These are phyloP conservation scores for Staurois parvus DNA, from an alignment of 2,797 vertebrate species.

Conservation along the genomic window DNA sequence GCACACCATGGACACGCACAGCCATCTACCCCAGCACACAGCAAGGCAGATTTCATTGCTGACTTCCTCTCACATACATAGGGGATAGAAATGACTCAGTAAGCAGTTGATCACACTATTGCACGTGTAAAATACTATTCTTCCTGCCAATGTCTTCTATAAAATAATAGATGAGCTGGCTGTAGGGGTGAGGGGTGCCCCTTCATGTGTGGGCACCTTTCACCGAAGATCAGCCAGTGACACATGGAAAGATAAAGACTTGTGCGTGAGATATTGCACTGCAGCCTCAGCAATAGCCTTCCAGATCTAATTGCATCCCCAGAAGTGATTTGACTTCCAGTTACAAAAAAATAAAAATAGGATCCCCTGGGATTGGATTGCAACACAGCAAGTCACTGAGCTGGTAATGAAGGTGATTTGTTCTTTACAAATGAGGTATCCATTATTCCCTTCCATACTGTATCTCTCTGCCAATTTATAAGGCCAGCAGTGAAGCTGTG, in stretches of 20 bases:
- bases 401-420: conserved; percentile 33
- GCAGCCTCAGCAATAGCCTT: conserved; percentile 29
- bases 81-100: background rate
- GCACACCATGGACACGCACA: background rate
- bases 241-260: background rate
- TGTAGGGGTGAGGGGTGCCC: background rate
- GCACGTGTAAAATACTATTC: background rate
- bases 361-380: conserved; percentile 31
- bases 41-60: background rate
- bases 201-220: background rate
- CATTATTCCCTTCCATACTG: conserved; percentile 20
- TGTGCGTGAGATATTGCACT: background rate
- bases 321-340: conserved; percentile 36
- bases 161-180: background rate
- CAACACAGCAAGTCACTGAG: conserved; percentile 31
- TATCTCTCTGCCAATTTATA: background rate
- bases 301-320: conserved; percentile 20
- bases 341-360: conserved; percentile 12
- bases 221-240: background rate
- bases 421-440: conserved; percentile 6
- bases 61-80: background rate
- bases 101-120: background rate
- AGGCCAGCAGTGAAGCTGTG: conserved; percentile 25
- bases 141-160: background rate
- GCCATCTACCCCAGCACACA: background rate